Base-by-base conservation (phyloP, 1,140 invertebrate genomes). In the Drosophila chauvacae region DNA sequence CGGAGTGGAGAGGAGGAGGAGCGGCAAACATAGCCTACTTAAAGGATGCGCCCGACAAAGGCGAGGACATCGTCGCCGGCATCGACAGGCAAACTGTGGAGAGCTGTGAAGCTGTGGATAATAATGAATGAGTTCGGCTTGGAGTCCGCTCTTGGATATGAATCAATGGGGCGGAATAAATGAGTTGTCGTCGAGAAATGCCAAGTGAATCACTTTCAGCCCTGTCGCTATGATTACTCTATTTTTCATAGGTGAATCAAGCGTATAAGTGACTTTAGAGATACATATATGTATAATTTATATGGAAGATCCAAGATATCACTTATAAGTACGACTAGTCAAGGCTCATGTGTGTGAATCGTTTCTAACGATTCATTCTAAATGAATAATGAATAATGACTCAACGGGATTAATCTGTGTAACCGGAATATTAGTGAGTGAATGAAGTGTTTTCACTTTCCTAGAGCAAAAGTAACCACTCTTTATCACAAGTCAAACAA, bases 21-120 rank as follows among this genome's bases (percentile, higher is more conserved):
- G 20, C 39, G 39, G 11, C 50, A 39, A 41, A 71, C n/a, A 60
- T 73, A 75, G 72, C 72, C 72, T 75, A 74, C 72, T 74, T 75
- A 74, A 72, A 72, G 65, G 50, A 71, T 71, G 68, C 56, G 51
- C n/a, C 45, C 68, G 45, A 42, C 66, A 72, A 72, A 72, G 37
- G 66, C 69, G 68, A 72, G 28, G 66, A 69, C 66, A 66, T 53
- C 61, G 41, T 14, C 33, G 51, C 5, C 28, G 18, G 53, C 56
- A 42, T 58, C 51, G 51, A 55, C 51, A 35, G 50, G 50, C 50
- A 33, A 33, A 18, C 48, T 11, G 26, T 18, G 48, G 4, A 30
- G 51, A 55, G 51, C 51, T 23, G 51, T 55, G 33, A 37, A 56
- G 53, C 53, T 56, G 53, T 18, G 39, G 62, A 68, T 68, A 68